A percentile compares a stretch with the other conserved stretches of the same genome.
These are phyloP conservation scores for Papilio polyxenes DNA, from an alignment of 1,140 invertebrate species.

Conservation along the genomic window DNA sequence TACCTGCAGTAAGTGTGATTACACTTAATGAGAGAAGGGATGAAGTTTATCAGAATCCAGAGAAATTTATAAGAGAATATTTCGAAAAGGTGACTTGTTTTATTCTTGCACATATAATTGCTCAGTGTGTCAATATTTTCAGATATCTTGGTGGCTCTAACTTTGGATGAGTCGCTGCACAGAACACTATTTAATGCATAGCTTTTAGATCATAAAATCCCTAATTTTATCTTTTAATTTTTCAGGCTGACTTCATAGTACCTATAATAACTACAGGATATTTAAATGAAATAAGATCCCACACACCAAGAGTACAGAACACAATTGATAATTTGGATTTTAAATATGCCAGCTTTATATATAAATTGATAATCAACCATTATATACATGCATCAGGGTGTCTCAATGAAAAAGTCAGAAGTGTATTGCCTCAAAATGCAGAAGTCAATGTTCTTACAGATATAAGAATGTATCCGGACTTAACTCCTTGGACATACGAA, in stretches of 20 bases:
- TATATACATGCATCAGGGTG: slow-evolving; percentile 77
- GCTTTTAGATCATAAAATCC: not conserved
- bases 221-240: slow-evolving; percentile 37
- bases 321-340: slow-evolving; percentile 76
- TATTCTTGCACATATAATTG: not conserved
- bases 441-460: slow-evolving; percentile 63
- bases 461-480: slow-evolving; percentile 71
- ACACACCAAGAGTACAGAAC: slow-evolving; percentile 57
- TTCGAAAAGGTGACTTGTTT: slow-evolving; percentile 73
- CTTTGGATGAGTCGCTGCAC: too few relatives aligned
- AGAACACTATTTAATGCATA: too few relatives aligned
- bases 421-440: slow-evolving; percentile 70
- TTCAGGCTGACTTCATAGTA: slow-evolving; percentile 76
- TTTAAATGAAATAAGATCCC: slow-evolving; percentile 69
- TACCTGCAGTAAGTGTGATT: slow-evolving; percentile 63
- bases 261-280: slow-evolving; percentile 76
- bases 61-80: slow-evolving; percentile 76
- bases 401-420: slow-evolving; percentile 76
- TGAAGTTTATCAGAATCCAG: slow-evolving; percentile 75
- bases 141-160: too few relatives aligned
- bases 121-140: too few relatives aligned
- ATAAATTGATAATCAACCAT: slow-evolving; percentile 74
- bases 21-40: slow-evolving; percentile 71
- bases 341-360: slow-evolving; percentile 78
- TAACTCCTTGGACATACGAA: slow-evolving; percentile 76